Base-by-base conservation (phyloP, 1,140 invertebrate genomes). In the Zophobas morio region DNA sequence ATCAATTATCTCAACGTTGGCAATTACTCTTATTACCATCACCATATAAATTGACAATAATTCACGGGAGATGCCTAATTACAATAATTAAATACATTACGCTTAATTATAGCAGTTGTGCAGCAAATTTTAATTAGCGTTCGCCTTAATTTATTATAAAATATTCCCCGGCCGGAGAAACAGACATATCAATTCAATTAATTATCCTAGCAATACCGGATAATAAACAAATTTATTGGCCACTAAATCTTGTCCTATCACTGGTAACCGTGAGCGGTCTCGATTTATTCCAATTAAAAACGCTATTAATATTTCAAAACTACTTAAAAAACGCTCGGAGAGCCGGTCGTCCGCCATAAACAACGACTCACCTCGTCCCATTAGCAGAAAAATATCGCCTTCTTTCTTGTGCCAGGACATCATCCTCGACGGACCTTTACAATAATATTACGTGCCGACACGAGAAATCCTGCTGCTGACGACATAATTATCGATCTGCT, bases 241-340 rank as follows among this genome's bases (percentile, higher is more conserved):
- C 60, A 66, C 60, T 66, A 66, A 66, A 66, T 66, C 60, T 66
- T 33, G 39, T 66, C 60, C 60, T 66, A 66, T 66, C 60, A 66
- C 60, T 66, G 60, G 60, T 57, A 57, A 56, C 73, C 57, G 73
- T 60, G 49, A 57, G 57, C 51, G 76, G 73, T 78, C 77, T 78
- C 71, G 75, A 78, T 78, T 78, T 78, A 78, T 78, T 75, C 72
- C 75, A 74, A 78, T 78, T 78, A 78, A 78, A 71, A 78, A 78
- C 77, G 46, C 77, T 74, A 78, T 78, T 78, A 78, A 78, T 78
- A 78, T 78, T 78, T 78, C 77, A 78, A 71, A 75, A 49, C 72
- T 78, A 76, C 74, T 78, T 78, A 75, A 74, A 60, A 78, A 54
- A 53, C 56, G 71, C 54, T 73, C 33, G 54, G 54, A 74, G 63